These are phyloP conservation scores for Amyelois transitella DNA, from an alignment of 1,140 invertebrate genomes.

Conservation along the genomic window DNA sequence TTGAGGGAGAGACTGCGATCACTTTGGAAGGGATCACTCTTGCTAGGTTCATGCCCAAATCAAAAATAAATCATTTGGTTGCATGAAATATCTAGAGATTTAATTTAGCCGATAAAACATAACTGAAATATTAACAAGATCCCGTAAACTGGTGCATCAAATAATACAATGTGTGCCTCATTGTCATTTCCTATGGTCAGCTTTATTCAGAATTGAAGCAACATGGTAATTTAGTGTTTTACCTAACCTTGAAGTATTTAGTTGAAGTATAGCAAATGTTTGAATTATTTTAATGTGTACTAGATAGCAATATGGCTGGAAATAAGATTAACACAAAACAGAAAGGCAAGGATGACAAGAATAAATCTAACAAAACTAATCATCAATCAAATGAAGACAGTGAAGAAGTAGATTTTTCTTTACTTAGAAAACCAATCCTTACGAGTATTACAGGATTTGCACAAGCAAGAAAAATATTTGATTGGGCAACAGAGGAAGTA, in stretches of 20 bases:
- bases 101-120: not conserved
- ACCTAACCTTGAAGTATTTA: not conserved
- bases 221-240: not conserved
- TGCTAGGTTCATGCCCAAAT: conserved; percentile 41
- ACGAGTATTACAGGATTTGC: conserved; percentile 77
- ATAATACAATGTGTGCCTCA: not conserved
- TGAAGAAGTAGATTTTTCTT: conserved; percentile 73
- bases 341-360: conserved; percentile 55
- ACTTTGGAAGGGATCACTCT: conserved; percentile 37
- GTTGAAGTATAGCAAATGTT: not conserved
- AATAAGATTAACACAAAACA: conserved; percentile 65
- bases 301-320: conserved; percentile 60
- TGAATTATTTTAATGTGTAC: conserved; percentile 8
- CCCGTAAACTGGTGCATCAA: not conserved
- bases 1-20: conserved; percentile 71
- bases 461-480: conserved; percentile 76
- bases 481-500: conserved; percentile 78
- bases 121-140: not conserved
- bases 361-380: conserved; percentile 38
- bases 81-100: not conserved
- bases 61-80: conserved; percentile 4
- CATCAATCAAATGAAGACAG: conserved; percentile 41
- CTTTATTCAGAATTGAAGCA: conserved; percentile 31
- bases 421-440: conserved; percentile 77
- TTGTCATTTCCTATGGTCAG: conserved; percentile 32